Evolutionary conservation across 37 sponge, comb jelly and placozoan species (phyloP).

Genomic region (Petrosia ficiformis): DNA sequence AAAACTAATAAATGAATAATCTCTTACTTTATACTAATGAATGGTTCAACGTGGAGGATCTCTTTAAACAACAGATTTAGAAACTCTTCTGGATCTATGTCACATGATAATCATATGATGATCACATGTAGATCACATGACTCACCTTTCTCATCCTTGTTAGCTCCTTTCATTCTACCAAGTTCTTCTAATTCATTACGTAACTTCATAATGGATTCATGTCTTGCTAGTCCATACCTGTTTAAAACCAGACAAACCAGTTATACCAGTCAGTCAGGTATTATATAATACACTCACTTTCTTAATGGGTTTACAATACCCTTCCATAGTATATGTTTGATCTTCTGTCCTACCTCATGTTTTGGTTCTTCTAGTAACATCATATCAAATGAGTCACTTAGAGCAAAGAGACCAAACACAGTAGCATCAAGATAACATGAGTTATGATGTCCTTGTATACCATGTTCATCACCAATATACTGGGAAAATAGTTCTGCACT

Average conservation of each 20-base stretch:
- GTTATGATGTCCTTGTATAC: no score
- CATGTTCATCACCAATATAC: no score
- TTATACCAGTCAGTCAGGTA: background rate
- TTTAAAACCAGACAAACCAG: background rate
- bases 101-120: background rate
- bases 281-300: constrained; percentile 36
- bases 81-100: constrained; percentile 96
- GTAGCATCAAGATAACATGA: constrained; percentile 97
- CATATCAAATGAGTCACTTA: constrained; percentile 71
- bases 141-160: constrained; percentile 73
- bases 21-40: constrained; percentile 1
- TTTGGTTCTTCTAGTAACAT: constrained; percentile 36
- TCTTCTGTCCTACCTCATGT: background rate
- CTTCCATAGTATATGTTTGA: constrained; percentile 47
- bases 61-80: constrained; percentile 87
- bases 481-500: no score
- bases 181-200: constrained; percentile 51
- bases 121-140: background rate
- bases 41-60: constrained; percentile 18
- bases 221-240: constrained; percentile 63
- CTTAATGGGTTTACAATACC: constrained; percentile 85
- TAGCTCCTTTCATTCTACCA: constrained; percentile 74
- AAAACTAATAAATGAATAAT: background rate
- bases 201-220: constrained; percentile 76
- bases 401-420: constrained; percentile 90